A percentile compares a stretch with the other conserved stretches of the same genome.
phyloP scores from a whole-genome alignment of 2,797 vertebrate species.

The Chaunax sp. region DNA sequence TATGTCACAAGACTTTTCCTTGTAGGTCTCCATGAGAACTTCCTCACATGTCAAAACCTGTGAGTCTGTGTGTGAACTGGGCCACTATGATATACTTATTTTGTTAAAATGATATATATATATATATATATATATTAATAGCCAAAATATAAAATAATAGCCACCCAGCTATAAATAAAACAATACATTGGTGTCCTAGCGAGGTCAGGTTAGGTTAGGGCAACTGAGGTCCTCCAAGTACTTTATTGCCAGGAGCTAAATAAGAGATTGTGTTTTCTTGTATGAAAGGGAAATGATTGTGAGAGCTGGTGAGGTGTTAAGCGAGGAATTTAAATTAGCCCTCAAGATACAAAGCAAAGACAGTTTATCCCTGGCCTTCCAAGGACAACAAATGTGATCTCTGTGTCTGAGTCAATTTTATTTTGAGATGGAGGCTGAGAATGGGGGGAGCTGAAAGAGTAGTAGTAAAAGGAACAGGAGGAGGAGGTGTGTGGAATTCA shows the following conservation, averaged over 20 bases:
- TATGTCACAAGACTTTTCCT: too few relatives aligned
- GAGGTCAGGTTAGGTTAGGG: too few relatives aligned
- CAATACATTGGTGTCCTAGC: too few relatives aligned
- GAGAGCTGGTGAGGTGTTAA: slow-evolving; percentile 44
- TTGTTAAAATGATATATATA: too few relatives aligned
- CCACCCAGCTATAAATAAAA: too few relatives aligned
- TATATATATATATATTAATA: too few relatives aligned
- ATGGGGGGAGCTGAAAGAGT: not conserved
- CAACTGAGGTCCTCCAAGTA: not conserved
- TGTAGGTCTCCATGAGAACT: too few relatives aligned
- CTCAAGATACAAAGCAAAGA: slow-evolving; percentile 31
- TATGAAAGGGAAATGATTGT: slow-evolving; percentile 55
- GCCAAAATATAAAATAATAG: too few relatives aligned
- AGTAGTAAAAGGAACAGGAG: slow-evolving; percentile 21
- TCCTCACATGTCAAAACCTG: too few relatives aligned
- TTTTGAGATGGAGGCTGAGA: slow-evolving; percentile 37
- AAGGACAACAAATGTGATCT: slow-evolving; percentile 69
- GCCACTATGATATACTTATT: too few relatives aligned
- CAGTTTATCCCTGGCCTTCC: slow-evolving; percentile 48
- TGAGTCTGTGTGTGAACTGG: too few relatives aligned
- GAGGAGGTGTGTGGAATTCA: slow-evolving; percentile 55
- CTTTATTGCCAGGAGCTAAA: slow-evolving; percentile 48
- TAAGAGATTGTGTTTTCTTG: slow-evolving; percentile 51
- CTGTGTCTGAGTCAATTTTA: slow-evolving; percentile 59
- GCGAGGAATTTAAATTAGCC: slow-evolving; percentile 68